phyloP scores from a whole-genome alignment of 2,797 vertebrate species.

The Gallinago nigripennis region DNA sequence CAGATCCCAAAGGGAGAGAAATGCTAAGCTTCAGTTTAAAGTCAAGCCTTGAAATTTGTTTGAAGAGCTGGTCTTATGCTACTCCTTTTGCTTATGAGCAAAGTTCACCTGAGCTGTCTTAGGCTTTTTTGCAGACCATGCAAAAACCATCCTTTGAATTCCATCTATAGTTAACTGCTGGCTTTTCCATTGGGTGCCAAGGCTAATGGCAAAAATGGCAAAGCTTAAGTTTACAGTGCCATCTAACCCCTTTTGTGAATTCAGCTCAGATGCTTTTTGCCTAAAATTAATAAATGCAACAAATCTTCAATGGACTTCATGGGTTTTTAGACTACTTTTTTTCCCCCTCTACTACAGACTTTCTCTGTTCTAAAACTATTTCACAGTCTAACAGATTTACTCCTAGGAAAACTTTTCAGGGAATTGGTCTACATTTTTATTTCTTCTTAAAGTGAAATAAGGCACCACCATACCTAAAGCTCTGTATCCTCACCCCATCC shows the following conservation, averaged over 20 bases:
- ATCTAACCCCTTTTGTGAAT: neutral
- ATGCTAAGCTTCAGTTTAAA: neutral
- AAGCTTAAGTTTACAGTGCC: neutral
- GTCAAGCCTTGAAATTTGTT: neutral
- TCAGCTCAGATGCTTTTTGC: neutral
- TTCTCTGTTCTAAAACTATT: neutral
- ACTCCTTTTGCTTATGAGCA: neutral
- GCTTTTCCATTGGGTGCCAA: neutral
- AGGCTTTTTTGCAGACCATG: accelerated
- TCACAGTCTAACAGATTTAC: neutral
- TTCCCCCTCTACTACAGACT: neutral
- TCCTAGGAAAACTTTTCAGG: neutral
- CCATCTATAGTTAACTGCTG: neutral
- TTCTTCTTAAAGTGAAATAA: neutral
- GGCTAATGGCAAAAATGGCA: neutral
- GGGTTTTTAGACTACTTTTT: neutral
- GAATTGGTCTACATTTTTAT: neutral
- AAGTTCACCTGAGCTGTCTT: neutral
- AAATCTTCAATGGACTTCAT: neutral
- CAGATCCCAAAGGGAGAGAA: neutral
- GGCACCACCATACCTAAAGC: neutral
- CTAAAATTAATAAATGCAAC: neutral
- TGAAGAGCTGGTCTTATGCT: neutral
- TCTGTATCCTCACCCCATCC: neutral
- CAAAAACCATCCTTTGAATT: neutral